phyloP scores from a whole-genome alignment of 2,797 vertebrate species.

The Phrynocephalus vlangalii region DNA sequence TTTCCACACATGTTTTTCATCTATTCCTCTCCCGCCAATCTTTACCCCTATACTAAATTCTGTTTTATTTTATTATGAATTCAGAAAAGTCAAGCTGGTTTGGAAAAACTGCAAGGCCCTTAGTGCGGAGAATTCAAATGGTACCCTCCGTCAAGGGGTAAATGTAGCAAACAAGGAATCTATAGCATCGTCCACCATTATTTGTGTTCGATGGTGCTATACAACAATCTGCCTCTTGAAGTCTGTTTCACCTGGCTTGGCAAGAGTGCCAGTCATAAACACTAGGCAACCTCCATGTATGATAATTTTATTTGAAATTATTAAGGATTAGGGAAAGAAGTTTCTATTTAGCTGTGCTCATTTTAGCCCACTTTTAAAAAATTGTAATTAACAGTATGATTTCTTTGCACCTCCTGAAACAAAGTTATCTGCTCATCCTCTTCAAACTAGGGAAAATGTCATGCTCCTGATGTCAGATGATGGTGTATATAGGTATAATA shows the following conservation, averaged over 20 bases:
- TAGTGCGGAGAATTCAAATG: not conserved
- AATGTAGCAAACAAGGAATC: not conserved
- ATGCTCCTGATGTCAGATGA: too few species aligned
- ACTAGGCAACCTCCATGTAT: not conserved
- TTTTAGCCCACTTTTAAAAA: not conserved
- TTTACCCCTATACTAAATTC: not conserved
- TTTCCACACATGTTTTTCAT: not conserved
- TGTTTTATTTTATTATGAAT: not conserved
- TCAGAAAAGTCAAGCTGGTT: not conserved
- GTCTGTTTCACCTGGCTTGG: not conserved
- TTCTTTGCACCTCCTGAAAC: not conserved
- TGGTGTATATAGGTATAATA: not conserved
- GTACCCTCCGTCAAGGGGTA: not conserved
- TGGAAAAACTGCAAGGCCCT: not conserved
- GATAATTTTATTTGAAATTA: not conserved
- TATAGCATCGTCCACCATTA: not conserved
- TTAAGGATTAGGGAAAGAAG: not conserved
- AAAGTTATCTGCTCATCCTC: not conserved
- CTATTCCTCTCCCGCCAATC: not conserved
- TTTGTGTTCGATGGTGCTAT: not conserved
- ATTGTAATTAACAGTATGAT: not conserved
- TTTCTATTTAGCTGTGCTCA: not conserved
- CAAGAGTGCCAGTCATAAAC: not conserved
- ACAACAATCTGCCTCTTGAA: not conserved
- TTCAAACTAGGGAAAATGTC: not conserved